Conservation (phyloP, 92 coral and sea anemone genomes). For the Umimayanthus chanpuru region DNA sequence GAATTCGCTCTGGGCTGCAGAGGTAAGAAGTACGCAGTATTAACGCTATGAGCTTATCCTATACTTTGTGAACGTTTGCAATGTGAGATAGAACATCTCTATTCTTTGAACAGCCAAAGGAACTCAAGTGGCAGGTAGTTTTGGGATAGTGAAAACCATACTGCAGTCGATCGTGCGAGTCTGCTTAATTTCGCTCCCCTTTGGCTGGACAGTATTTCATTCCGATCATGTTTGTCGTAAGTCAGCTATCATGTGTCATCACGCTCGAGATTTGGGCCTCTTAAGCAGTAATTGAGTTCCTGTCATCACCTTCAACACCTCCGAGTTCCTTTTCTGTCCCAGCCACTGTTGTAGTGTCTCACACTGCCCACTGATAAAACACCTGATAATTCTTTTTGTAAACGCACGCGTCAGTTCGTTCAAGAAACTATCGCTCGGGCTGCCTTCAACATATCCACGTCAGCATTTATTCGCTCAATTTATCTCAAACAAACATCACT, state of each 20-base stretch:
- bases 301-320: constrained; percentile 49
- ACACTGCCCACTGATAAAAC: constrained; percentile 38
- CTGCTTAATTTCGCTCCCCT: constrained; percentile 23
- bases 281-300: constrained; percentile 44
- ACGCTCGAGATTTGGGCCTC: constrained; percentile 40
- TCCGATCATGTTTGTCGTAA: constrained; percentile 62
- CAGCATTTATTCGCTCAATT: constrained; percentile 33
- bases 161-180: constrained; percentile 29
- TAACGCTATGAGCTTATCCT: not conserved
- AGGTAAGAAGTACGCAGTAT: constrained; percentile 57
- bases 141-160: constrained; percentile 50
- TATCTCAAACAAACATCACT: constrained; percentile 31
- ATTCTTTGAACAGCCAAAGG: constrained; percentile 10
- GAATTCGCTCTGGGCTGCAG: constrained; percentile 91
- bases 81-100: not conserved
- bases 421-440: constrained; percentile 9
- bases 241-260: constrained; percentile 67
- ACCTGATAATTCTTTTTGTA: constrained; percentile 55
- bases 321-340: not conserved
- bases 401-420: constrained; percentile 39
- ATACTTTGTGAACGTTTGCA: not conserved
- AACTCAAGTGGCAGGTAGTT: constrained; percentile 47
- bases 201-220: constrained; percentile 45
- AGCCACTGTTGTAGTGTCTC: constrained; percentile 19
- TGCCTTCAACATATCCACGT: not conserved